Evolutionary conservation across 2,797 vertebrate species (phyloP), one percentile per base, ranked within the genome.

Genomic region (Sphenopsis melanotis): DNA sequence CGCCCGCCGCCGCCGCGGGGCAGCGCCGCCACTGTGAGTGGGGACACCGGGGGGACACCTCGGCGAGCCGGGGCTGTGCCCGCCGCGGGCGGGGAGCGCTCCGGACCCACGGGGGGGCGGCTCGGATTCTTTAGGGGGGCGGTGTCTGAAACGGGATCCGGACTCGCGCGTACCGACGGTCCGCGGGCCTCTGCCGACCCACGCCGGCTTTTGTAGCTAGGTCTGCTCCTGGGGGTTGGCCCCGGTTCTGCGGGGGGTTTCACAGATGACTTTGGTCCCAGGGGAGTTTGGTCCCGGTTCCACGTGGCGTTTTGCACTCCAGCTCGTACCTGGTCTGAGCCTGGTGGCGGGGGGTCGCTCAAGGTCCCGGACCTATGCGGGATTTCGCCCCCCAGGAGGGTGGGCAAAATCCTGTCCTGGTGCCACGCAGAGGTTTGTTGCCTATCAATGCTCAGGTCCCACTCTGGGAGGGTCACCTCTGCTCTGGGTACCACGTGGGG

Each of bases 1-100:
- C 17, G 5, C 83, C 87, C 66, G 75, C 87, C 72, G 50, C 87
- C 66, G 75, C 83, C 74, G 46, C 6, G 71, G 72, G n/a, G 79
- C 93, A 76, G 82, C 90, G 93, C 36, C 87, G 93, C 6, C 92
- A 89, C 72, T 93, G 93, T 94, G 90, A 93, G 93, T 95, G 46
- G 11, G 37, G 87, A n/a, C 36, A 26, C 41, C 41, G 3, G 56
- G 56, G 29, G 37, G 21, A 7, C 17, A 5, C 8, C 30, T 10
- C 2, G 15, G 60, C 12, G 52, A 3, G 10, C 55, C 12, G 22
- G 34, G 59, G 61, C 56, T 0, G 49, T 11, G 49, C 27, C 49
- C 49, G 41, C 50, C 82, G 8, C 46, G 24, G 11, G 74, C 11
- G 49, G 41, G 50, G 15, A 17, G 36, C 10, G 69, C 69, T 24